phyloP scores from a whole-genome alignment of 2,113 vertebrate genomes.

The Scomber colias region DNA sequence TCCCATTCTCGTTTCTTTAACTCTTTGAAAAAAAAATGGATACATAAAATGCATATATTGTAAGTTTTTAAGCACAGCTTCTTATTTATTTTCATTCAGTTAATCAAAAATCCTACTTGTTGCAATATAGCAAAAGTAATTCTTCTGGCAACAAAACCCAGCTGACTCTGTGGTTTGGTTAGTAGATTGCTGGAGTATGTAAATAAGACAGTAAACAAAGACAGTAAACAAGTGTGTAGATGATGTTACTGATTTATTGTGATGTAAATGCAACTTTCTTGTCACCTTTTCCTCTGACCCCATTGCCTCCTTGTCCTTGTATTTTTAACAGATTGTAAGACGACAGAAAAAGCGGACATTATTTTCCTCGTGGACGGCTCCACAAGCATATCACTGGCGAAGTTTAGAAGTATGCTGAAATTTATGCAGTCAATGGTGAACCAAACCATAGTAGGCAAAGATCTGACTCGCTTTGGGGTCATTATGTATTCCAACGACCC shows the following conservation, averaged over 20 bases:
- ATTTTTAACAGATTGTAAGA: slow-evolving; percentile 80
- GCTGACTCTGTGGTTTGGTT: too few species aligned
- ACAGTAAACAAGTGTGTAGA: too few species aligned
- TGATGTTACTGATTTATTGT: not conserved
- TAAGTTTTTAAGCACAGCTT: too few species aligned
- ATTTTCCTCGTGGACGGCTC: slow-evolving; percentile 88
- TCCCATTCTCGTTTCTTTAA: too few species aligned
- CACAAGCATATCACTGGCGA: slow-evolving; percentile 47
- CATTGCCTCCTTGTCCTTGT: not conserved
- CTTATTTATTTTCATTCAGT: too few species aligned
- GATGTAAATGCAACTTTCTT: not conserved
- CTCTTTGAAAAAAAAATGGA: too few species aligned
- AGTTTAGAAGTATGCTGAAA: slow-evolving; percentile 80
- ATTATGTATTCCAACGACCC: slow-evolving; percentile 75
- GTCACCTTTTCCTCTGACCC: not conserved
- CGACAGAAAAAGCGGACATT: slow-evolving; percentile 84
- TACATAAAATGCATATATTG: too few species aligned
- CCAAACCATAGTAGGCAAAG: slow-evolving; percentile 76
- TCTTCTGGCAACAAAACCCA: too few species aligned
- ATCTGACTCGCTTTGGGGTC: slow-evolving; percentile 82
- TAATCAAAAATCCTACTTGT: too few species aligned
- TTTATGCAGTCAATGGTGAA: slow-evolving; percentile 86
- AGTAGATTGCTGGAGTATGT: too few species aligned
- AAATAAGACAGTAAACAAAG: too few species aligned
- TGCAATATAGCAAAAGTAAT: too few species aligned